Conservation (phyloP, 1,140 invertebrate genomes). For the Drosophila obscura region DNA sequence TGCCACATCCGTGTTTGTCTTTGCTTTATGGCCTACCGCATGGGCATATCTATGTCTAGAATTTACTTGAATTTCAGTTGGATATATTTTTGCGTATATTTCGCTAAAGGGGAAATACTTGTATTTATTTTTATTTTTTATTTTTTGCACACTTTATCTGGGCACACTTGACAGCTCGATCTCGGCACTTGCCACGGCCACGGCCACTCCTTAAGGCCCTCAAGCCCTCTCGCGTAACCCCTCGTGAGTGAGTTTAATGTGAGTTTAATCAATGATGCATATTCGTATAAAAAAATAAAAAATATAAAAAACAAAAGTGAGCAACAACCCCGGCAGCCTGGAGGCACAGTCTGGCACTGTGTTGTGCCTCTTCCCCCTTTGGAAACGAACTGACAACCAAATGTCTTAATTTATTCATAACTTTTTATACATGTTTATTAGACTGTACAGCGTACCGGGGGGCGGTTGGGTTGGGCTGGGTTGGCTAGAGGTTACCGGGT, state of each 20-base stretch:
- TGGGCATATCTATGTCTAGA: slow-evolving; percentile 29
- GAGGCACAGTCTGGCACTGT: not conserved
- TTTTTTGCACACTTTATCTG: slow-evolving; percentile 36
- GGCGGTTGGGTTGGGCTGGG: not conserved
- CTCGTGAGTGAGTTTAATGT: slow-evolving; percentile 44
- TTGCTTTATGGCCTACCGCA: slow-evolving; percentile 61
- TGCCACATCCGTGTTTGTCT: slow-evolving; percentile 79
- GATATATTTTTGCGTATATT: slow-evolving; percentile 12
- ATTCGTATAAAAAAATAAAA: slow-evolving; percentile 48
- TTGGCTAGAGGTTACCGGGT: slow-evolving; percentile 11
- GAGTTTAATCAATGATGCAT: slow-evolving; percentile 66
- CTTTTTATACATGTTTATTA: slow-evolving; percentile 72
- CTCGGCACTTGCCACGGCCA: slow-evolving; percentile 26
- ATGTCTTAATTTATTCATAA: slow-evolving; percentile 82
- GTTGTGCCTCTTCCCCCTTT: slow-evolving; percentile 2
- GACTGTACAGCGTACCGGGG: slow-evolving; percentile 31
- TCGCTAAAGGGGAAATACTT: not conserved
- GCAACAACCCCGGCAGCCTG: slow-evolving; percentile 38
- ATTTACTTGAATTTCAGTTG: slow-evolving; percentile 46
- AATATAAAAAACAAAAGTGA: slow-evolving; percentile 54
- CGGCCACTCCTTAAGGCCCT: slow-evolving; percentile 10
- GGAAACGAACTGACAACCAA: slow-evolving; percentile 48
- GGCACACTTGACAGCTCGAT: slow-evolving; percentile 62
- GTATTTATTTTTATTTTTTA: not conserved
- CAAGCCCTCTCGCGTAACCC: slow-evolving; percentile 1